phyloP scores from a whole-genome alignment of 2,797 vertebrate genomes.

The Mareca strepera region DNA sequence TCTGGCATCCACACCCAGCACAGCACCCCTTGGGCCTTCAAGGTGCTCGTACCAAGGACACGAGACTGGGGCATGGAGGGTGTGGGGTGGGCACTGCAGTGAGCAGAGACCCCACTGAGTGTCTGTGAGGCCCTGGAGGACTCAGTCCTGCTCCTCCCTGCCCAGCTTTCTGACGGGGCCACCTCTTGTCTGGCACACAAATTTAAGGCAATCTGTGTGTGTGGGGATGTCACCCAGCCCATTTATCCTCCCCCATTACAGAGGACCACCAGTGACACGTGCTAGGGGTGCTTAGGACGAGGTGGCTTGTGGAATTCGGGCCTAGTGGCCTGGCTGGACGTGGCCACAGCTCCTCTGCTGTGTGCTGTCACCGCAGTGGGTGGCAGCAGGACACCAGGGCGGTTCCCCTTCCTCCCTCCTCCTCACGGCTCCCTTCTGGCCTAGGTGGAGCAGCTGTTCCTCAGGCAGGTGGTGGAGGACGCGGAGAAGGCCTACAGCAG shows the following conservation, averaged over 20 bases:
- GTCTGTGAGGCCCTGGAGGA: background rate
- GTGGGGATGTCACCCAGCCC: background rate
- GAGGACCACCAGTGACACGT: background rate
- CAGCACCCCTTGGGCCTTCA: background rate
- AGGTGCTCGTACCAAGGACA: background rate
- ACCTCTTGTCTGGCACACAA: background rate
- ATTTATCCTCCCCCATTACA: accelerated
- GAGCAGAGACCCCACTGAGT: background rate
- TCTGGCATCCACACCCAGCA: background rate
- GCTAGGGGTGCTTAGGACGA: background rate
- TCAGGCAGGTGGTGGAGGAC: slow-evolving; percentile 87
- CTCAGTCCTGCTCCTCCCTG: background rate
- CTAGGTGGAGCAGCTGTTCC: slow-evolving; percentile 79
- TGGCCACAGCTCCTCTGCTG: background rate
- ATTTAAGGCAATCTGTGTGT: background rate
- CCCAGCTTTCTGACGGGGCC: background rate
- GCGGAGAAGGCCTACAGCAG: slow-evolving; percentile 80
- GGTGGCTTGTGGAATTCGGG: background rate
- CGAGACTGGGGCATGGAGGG: background rate
- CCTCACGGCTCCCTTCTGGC: background rate
- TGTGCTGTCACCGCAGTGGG: background rate
- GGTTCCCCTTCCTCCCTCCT: accelerated
- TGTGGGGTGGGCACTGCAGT: background rate
- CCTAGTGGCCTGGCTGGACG: background rate
- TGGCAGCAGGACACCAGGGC: background rate